Evolutionary conservation across 2,888 invertebrate species (phyloP).

Genomic region (Protonemura montana): DNA sequence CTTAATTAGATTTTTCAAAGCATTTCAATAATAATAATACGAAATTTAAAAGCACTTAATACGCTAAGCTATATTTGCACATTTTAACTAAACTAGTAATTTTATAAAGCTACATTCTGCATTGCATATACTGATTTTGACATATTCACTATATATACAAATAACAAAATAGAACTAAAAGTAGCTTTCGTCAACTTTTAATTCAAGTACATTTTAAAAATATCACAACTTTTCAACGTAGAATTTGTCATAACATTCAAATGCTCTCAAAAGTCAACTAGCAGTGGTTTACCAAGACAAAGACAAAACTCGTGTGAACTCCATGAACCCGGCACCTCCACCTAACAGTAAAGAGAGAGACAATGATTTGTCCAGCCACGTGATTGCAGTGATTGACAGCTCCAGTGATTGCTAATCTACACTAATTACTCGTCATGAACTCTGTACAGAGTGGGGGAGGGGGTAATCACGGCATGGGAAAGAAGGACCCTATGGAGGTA

Average conservation of each 20-base stretch:
- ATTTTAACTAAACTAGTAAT: background rate
- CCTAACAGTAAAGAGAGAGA: background rate
- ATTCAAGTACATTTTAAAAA: background rate
- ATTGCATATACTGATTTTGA: background rate
- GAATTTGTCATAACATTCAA: background rate
- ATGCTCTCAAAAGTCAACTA: background rate
- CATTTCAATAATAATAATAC: too few relatives aligned
- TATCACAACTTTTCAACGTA: background rate
- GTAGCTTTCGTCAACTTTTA: background rate
- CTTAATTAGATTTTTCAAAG: too few relatives aligned
- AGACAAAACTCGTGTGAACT: background rate
- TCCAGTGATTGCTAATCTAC: background rate
- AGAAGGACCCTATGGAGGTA: constrained; percentile 31
- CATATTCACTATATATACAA: background rate
- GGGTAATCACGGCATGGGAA: constrained; percentile 26
- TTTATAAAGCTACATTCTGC: background rate
- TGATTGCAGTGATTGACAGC: background rate
- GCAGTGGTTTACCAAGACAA: too few relatives aligned
- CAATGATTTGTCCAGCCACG: background rate
- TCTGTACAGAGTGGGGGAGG: constrained; percentile 24
- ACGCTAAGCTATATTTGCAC: background rate
- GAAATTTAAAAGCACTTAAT: background rate
- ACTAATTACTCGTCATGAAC: background rate
- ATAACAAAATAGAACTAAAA: background rate
- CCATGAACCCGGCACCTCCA: background rate